These are phyloP conservation scores for Spodoptera littoralis DNA, from an alignment of 2,888 invertebrate genomes.

Conservation along the genomic window DNA sequence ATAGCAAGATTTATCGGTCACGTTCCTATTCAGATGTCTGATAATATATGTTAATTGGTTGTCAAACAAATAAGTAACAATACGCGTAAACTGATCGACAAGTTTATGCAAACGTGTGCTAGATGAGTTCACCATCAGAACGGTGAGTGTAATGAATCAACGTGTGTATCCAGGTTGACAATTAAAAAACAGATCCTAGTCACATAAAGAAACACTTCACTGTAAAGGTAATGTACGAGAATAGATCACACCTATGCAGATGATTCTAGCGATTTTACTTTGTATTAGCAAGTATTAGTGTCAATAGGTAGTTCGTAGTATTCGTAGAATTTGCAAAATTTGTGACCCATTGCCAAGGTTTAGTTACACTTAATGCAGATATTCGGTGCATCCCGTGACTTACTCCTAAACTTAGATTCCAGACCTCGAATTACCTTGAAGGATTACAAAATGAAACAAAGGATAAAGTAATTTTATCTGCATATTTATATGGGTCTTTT, in stretches of 20 bases:
- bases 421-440: no score
- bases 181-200: constrained; percentile 20
- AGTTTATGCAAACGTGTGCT: constrained; percentile 31
- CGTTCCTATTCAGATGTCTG: constrained; percentile 24
- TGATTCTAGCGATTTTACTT: constrained; percentile 1
- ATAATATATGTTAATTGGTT: constrained; percentile 41
- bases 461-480: no score
- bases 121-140: constrained; percentile 17
- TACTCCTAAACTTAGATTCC: no score
- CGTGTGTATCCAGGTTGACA: constrained; percentile 23
- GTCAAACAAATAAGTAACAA: constrained; percentile 34
- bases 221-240: constrained; percentile 16
- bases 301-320: no score
- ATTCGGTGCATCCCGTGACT: no score
- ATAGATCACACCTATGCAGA: constrained; percentile 10
- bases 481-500: no score
- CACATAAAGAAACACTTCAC: constrained; percentile 12
- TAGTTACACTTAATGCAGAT: no score
- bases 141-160: constrained; percentile 21
- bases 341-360: no score
- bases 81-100: constrained; percentile 37
- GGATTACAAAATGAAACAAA: no score
- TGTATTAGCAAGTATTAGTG: constrained; percentile 3
- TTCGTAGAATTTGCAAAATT: no score
- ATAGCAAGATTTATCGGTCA: constrained; percentile 29